Evolutionary conservation across 2,113 vertebrate species (phyloP).

Genomic region (Crotophaga sulcirostris): DNA sequence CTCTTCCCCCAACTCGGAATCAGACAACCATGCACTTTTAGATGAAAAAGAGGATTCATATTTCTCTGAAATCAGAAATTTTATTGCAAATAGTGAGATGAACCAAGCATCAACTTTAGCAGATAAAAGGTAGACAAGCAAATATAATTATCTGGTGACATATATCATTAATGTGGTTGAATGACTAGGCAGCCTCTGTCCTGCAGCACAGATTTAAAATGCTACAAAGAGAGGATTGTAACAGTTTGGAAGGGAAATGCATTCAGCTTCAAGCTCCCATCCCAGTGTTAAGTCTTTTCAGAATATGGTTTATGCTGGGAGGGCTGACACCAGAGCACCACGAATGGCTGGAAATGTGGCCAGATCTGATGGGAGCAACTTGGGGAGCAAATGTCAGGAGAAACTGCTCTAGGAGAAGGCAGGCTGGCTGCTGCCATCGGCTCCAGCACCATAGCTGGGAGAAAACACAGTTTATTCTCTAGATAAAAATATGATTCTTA

Average conservation of each 20-base stretch:
- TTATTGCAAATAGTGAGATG: conserved; percentile 97
- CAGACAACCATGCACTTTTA: conserved; percentile 99
- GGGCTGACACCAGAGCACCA: not conserved
- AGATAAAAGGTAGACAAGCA: conserved; percentile 87
- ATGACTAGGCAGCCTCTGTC: not conserved
- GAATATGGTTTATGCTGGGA: not conserved
- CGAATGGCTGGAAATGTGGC: not conserved
- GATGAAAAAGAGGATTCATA: conserved; percentile 99
- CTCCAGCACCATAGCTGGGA: not conserved
- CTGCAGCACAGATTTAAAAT: not conserved
- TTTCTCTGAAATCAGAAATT: conserved; percentile 99
- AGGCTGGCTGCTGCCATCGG: not conserved
- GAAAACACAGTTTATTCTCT: not conserved
- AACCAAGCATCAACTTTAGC: conserved; percentile 87
- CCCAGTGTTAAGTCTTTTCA: not conserved
- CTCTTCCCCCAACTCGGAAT: conserved; percentile 96
- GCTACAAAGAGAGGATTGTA: not conserved
- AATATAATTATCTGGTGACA: not conserved
- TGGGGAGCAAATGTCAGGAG: no score
- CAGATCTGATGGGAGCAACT: not conserved
- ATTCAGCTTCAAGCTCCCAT: not conserved
- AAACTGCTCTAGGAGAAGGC: no score
- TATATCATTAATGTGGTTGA: not conserved
- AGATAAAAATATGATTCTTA: not conserved
- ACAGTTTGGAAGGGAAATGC: not conserved